Evolutionary conservation across 2,888 invertebrate species (phyloP), one percentile per base, ranked within the genome.

Genomic region (Ashinkailepas kermadecensis): DNA sequence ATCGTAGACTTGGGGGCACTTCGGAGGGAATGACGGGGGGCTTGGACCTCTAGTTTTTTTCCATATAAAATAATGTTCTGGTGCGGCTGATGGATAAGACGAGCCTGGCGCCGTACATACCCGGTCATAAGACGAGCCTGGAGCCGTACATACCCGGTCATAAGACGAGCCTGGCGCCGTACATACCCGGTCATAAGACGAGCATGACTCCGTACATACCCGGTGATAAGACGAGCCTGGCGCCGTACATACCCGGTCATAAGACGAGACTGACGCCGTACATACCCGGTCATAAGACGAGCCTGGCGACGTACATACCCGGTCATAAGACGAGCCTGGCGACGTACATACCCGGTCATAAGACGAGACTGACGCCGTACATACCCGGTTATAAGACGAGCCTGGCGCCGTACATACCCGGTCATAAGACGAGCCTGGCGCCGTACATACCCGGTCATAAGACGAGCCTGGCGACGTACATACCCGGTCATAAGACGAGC

Each of bases 141-240:
- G n/a, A n/a, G n/a, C n/a, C n/a, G n/a, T n/a, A n/a, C n/a, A n/a
- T n/a, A n/a, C n/a, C n/a, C n/a, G n/a, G n/a, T n/a, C 62, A 62
- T 15, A 9, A 62, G 70, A 39, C 39, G 39, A 39, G 39, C 39
- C 39, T 39, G 39, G 39, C 39, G 4, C 6, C 23, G 67, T 67
- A 74, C 74, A 10, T 21, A 74, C 74, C 21, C 74, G 15, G 74
- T 74, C 74, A 21, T 74, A 74, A 21, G n/a, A n/a, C n/a, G n/a
- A n/a, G n/a, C n/a, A n/a, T 58, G 58, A 12, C 12, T 8, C 58
- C 58, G 58, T 10, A 58, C 12, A 58, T 12, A 12, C 58, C 59
- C 59, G n/a, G n/a, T n/a, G 11, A 62, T 15, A 9, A 62, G 70
- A 39, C 39, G 39, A 39, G 39, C 39, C 39, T 39, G 39, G 39